A percentile compares a stretch with the other conserved stretches of the same genome.
Evolutionary conservation across 2,888 invertebrate genomes (phyloP).

Genomic region (Dynastes grantii): DNA sequence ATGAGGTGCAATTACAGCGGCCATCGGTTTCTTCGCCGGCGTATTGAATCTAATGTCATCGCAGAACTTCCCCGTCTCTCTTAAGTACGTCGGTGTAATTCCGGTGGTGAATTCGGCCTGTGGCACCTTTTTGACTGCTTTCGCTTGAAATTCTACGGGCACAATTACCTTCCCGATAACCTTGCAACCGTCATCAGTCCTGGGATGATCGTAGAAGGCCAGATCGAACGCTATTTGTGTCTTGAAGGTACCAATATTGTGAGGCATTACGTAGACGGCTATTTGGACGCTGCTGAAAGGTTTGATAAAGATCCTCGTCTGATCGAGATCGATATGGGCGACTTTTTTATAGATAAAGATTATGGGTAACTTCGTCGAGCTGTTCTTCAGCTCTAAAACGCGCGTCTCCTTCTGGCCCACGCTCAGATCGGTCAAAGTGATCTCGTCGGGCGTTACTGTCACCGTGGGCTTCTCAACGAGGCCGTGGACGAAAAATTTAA

Average conservation of each 20-base stretch:
- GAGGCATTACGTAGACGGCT: slow-evolving; percentile 56
- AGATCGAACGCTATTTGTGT: slow-evolving; percentile 59
- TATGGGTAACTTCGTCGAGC: slow-evolving; percentile 60
- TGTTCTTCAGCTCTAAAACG: slow-evolving; percentile 54
- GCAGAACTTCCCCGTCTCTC: slow-evolving; percentile 44
- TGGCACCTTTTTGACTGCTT: not conserved
- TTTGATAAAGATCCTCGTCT: slow-evolving; percentile 52
- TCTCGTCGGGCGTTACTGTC: slow-evolving; percentile 29
- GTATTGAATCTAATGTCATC: not conserved
- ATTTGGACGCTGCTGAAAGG: slow-evolving; percentile 56
- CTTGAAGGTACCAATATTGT: slow-evolving; percentile 57
- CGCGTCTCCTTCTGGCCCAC: slow-evolving; percentile 24
- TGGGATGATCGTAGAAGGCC: slow-evolving; percentile 54
- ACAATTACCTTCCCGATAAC: slow-evolving; percentile 40
- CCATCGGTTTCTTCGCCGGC: slow-evolving; percentile 30
- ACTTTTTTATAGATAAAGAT: slow-evolving; percentile 60
- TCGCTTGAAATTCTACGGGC: slow-evolving; percentile 25
- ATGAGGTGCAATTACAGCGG: slow-evolving; percentile 10
- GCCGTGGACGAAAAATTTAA: slow-evolving; percentile 41
- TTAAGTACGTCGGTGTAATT: slow-evolving; percentile 39
- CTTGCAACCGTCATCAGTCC: slow-evolving; percentile 23
- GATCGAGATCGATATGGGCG: slow-evolving; percentile 61
- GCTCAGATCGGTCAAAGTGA: slow-evolving; percentile 11
- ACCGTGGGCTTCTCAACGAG: slow-evolving; percentile 36
- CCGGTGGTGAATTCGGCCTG: slow-evolving; percentile 30